These are phyloP conservation scores for Rhynchonycteris naso DNA, from an alignment of 2,797 vertebrate genomes.

Conservation along the genomic window DNA sequence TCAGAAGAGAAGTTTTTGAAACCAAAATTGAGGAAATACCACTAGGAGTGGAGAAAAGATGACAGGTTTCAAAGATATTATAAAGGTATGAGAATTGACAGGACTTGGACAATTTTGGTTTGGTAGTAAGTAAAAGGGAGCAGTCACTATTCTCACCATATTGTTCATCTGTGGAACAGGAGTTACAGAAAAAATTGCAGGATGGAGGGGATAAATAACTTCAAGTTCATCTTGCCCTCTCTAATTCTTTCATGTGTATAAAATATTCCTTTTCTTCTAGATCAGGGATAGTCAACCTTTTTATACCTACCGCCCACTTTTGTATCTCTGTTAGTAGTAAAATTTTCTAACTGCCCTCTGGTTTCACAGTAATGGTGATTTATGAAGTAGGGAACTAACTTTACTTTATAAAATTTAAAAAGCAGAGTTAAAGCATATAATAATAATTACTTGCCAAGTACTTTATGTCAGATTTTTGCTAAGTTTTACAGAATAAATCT, in stretches of 20 bases:
- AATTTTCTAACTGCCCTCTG: too few species aligned
- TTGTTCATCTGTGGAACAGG: neutral
- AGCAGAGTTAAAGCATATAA: too few species aligned
- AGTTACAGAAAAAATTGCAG: neutral
- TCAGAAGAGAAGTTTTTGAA: neutral
- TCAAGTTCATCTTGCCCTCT: neutral
- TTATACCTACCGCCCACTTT: too few species aligned
- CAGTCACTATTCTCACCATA: neutral
- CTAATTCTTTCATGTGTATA: neutral
- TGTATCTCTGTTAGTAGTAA: too few species aligned
- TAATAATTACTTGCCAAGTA: too few species aligned
- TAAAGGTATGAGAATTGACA: neutral
- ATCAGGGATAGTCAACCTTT: too few species aligned
- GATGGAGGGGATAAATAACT: neutral
- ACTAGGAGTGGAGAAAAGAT: neutral
- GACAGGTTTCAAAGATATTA: neutral
- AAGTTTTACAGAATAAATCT: too few species aligned
- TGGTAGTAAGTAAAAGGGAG: neutral
- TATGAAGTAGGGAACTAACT: too few species aligned
- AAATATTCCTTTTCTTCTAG: neutral
- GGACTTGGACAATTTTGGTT: neutral
- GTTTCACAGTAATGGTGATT: too few species aligned
- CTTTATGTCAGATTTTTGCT: too few species aligned
- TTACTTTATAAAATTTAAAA: too few species aligned
- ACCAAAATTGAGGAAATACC: neutral